Conservation (phyloP, 2,113 vertebrate genomes). For the Pseudopodoces humilis region DNA sequence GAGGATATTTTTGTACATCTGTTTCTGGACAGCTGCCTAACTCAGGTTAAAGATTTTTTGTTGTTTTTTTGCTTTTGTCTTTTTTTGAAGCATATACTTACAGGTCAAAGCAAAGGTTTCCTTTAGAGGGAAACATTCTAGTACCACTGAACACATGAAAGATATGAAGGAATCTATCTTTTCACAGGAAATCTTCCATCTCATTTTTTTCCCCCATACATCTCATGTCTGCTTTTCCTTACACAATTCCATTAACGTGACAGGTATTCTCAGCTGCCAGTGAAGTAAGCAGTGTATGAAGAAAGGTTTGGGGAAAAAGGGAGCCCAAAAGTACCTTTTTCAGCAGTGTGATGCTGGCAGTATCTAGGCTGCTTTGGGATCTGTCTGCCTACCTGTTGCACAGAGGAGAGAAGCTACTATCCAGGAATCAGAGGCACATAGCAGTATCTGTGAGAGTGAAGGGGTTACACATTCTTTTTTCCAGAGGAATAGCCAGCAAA, state of each 20-base stretch:
- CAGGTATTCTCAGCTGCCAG: neutral
- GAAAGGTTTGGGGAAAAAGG: neutral
- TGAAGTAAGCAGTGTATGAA: neutral
- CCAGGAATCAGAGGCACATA: neutral
- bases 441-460: neutral
- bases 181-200: neutral
- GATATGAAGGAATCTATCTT: neutral
- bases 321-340: neutral
- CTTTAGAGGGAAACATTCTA: neutral
- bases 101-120: conserved; percentile 16
- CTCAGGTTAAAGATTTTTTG: neutral
- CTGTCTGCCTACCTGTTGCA: neutral
- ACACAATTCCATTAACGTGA: rapidly evolving
- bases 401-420: neutral
- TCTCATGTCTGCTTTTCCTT: neutral
- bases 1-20: neutral
- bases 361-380: neutral
- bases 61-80: neutral
- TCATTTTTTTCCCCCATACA: neutral
- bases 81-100: neutral
- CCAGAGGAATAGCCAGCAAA: conserved; percentile 19
- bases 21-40: neutral
- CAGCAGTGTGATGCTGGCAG: neutral
- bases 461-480: neutral
- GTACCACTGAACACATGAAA: neutral